Percentiles rank a stretch among this genome's conserved stretches.
Evolutionary conservation across 1,140 invertebrate species (phyloP).

Genomic region (Geopemphigus sp.): DNA sequence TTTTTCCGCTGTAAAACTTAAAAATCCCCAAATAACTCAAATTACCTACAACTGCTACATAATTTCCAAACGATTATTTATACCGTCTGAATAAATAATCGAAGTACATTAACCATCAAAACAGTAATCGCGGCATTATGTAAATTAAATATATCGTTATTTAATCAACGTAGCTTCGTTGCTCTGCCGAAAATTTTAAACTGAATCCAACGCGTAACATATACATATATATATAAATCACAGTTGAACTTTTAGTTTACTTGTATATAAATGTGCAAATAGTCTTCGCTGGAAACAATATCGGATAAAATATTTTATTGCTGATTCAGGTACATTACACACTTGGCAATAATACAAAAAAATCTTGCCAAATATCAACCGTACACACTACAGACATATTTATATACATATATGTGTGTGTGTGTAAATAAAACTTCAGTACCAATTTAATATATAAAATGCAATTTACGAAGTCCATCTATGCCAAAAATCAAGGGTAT

Average conservation of each 20-base stretch:
- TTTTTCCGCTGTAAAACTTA: too few relatives aligned
- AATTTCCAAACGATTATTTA: background rate
- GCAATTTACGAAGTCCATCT: background rate
- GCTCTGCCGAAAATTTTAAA: background rate
- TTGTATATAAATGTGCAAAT: background rate
- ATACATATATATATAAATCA: conserved; percentile 4
- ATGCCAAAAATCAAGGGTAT: background rate
- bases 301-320: background rate
- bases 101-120: background rate
- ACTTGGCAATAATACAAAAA: conserved; percentile 26
- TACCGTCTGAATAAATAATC: background rate
- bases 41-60: background rate
- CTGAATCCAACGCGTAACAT: background rate
- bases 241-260: background rate
- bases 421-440: background rate
- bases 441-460: background rate
- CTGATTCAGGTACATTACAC: conserved; percentile 8
- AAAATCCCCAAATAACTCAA: background rate
- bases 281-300: background rate
- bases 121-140: background rate
- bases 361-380: conserved; percentile 11
- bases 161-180: conserved; percentile 1
- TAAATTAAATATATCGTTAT: conserved; percentile 10
- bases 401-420: background rate
- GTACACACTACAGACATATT: background rate